Evolutionary conservation across 2,797 vertebrate genomes (phyloP).

Genomic region (Anguilla megastoma): DNA sequence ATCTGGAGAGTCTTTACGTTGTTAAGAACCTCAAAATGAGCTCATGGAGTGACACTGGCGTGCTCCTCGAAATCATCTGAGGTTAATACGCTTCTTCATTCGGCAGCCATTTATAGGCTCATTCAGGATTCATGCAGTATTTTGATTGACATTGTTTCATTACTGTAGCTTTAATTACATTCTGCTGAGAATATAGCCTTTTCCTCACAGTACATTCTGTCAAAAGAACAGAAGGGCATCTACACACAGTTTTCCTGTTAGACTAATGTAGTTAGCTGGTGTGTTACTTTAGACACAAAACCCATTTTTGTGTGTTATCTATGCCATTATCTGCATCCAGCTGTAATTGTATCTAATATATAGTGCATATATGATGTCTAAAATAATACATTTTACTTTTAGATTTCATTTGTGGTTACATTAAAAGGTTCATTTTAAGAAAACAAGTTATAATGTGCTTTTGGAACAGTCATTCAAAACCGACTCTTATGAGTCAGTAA

Average conservation of each 20-base stretch:
- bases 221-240: neutral
- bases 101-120: neutral
- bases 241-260: neutral
- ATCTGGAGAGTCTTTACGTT: neutral
- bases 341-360: neutral
- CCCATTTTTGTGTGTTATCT: neutral
- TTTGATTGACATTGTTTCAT: neutral
- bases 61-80: neutral
- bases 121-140: neutral
- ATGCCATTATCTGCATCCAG: neutral
- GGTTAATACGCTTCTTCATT: neutral
- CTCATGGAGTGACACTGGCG: neutral
- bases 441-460: too few relatives aligned
- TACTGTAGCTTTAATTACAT: neutral
- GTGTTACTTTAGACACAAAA: neutral
- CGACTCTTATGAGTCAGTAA: too few relatives aligned
- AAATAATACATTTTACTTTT: neutral
- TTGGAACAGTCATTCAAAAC: too few relatives aligned
- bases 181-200: neutral
- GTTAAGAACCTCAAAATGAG: neutral
- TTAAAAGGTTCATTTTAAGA: too few relatives aligned
- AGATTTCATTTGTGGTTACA: too few relatives aligned
- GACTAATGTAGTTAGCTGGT: neutral
- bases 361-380: neutral
- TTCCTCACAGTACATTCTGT: neutral